Conservation (phyloP, 2,888 invertebrate genomes). For the Parascotia fuliginaria region DNA sequence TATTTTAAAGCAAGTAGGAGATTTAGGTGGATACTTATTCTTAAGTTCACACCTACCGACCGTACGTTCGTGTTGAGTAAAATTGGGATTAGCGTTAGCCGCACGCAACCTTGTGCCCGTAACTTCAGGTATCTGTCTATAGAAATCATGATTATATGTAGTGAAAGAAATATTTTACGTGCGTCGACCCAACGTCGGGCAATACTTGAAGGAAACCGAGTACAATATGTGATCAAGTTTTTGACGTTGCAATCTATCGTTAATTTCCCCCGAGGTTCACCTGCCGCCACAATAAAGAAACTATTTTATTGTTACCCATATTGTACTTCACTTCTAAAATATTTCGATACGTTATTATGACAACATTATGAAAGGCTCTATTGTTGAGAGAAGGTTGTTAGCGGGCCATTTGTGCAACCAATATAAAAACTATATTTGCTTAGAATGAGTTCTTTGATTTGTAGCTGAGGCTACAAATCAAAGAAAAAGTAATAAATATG, state of each 20-base stretch:
- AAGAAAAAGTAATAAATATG: too few relatives aligned
- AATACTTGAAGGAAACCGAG: conserved; percentile 66
- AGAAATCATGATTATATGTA: conserved; percentile 38
- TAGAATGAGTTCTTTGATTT: too few relatives aligned
- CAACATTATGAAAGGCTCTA: conserved; percentile 39
- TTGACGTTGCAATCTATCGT: conserved; percentile 79
- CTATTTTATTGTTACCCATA: conserved; percentile 74
- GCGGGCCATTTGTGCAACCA: conserved; percentile 17
- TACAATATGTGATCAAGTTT: conserved; percentile 79
- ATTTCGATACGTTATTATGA: conserved; percentile 50
- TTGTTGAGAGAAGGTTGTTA: conserved; percentile 33
- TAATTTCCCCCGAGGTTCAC: conserved; percentile 80
- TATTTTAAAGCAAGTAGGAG: conserved; percentile 8
- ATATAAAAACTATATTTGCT: conserved; percentile 8
- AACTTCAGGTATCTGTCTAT: conserved; percentile 27
- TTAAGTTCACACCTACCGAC: conserved; percentile 15
- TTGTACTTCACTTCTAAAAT: conserved; percentile 50
- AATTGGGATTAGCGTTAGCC: conserved; percentile 15
- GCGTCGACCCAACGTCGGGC: conserved; percentile 52
- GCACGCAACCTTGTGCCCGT: conserved; percentile 24
- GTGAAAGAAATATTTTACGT: conserved; percentile 61
- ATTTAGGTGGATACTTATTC: conserved; percentile 11
- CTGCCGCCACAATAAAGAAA: conserved; percentile 78
- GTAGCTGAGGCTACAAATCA: background rate
- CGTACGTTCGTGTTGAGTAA: conserved; percentile 17